phyloP scores from a whole-genome alignment of 2,888 invertebrate species.

The Caenorhabditis sinica region DNA sequence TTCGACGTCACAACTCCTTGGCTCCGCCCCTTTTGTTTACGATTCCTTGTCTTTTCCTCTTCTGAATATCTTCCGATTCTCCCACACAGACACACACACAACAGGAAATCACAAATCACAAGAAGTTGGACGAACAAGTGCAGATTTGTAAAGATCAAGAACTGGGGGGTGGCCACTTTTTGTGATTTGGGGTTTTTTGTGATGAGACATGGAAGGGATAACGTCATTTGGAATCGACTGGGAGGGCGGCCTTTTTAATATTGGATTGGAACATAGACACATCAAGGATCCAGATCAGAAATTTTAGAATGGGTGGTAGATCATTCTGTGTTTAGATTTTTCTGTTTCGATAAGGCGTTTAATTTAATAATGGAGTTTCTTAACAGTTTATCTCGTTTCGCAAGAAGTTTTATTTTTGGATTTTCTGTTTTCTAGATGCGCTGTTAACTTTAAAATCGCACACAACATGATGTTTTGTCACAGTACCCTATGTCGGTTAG shows the following conservation, averaged over 20 bases:
- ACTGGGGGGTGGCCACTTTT: slow-evolving; percentile 11
- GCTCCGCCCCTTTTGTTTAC: slow-evolving; percentile 29
- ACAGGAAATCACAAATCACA: slow-evolving; percentile 4
- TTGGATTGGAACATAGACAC: slow-evolving; percentile 2
- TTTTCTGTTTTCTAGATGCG: too few species aligned
- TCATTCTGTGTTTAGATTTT: neutral
- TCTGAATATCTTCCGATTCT: neutral
- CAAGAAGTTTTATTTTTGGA: too few species aligned
- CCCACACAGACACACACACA: neutral
- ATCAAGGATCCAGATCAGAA: slow-evolving; percentile 1
- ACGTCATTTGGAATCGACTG: slow-evolving; percentile 14
- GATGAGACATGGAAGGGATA: neutral
- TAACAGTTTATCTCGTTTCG: too few species aligned
- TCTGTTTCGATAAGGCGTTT: too few species aligned
- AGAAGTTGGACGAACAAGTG: slow-evolving; percentile 36
- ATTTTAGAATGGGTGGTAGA: neutral
- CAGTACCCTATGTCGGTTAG: too few species aligned
- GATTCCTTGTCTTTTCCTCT: too few species aligned
- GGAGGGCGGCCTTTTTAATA: neutral
- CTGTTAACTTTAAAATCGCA: too few species aligned
- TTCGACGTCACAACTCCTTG: slow-evolving; percentile 16
- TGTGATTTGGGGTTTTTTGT: slow-evolving; percentile 19
- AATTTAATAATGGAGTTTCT: too few species aligned
- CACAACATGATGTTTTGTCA: too few species aligned
- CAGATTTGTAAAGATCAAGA: slow-evolving; percentile 16